Percentiles rank a stretch among this genome's conserved stretches.
Evolutionary conservation across 2,113 vertebrate species (phyloP).

Genomic region (Strix uralensis): DNA sequence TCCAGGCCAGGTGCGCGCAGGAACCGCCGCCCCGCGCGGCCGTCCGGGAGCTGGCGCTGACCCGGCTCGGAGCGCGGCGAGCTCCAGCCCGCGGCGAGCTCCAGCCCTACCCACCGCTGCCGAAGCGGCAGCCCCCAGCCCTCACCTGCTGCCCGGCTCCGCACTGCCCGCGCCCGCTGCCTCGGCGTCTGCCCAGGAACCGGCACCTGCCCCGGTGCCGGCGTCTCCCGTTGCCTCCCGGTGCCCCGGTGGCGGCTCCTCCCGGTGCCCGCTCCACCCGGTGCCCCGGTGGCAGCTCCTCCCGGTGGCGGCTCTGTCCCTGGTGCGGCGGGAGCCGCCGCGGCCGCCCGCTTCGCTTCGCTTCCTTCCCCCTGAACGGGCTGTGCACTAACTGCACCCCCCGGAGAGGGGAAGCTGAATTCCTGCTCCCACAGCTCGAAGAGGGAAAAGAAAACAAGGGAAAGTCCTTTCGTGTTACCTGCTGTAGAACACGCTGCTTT

Average conservation of each 20-base stretch:
- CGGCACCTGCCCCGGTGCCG: no score
- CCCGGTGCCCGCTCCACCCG: no score
- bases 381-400: background rate
- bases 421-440: background rate
- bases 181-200: no score
- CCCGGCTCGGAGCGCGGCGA: background rate
- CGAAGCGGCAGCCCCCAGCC: background rate
- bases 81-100: no score
- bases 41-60: background rate
- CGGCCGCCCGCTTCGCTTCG: rapidly evolving
- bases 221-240: no score
- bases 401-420: background rate
- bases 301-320: background rate
- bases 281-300: no score
- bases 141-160: no score
- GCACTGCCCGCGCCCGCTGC: no score
- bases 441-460: background rate
- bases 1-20: background rate
- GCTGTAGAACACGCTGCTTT: background rate
- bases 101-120: background rate
- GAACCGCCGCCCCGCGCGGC: background rate
- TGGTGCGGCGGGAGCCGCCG: background rate
- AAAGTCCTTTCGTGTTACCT: background rate
- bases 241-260: no score
- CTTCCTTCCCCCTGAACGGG: background rate